phyloP scores from a whole-genome alignment of 2,797 vertebrate genomes.

The Coregonus ussuriensis region DNA sequence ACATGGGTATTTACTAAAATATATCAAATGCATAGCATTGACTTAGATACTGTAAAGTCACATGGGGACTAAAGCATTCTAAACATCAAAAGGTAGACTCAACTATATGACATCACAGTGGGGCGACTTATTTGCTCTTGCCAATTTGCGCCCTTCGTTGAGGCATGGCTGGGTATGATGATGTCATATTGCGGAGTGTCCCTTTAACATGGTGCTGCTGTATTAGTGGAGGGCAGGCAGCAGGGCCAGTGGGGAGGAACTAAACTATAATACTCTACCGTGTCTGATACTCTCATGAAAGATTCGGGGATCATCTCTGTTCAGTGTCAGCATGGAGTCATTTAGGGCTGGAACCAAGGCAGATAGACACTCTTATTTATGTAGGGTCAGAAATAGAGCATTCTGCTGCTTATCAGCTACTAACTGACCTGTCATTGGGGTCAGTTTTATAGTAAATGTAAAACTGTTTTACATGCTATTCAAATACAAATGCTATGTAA shows the following conservation, averaged over 20 bases:
- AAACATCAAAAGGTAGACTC: no score
- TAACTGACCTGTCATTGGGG: not conserved
- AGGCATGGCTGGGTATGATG: not conserved
- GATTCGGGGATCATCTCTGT: slow-evolving; percentile 79
- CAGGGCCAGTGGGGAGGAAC: not conserved
- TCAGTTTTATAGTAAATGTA: not conserved
- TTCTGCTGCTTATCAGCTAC: not conserved
- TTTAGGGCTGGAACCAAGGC: slow-evolving; percentile 79
- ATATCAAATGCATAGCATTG: not conserved
- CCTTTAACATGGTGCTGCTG: slow-evolving; percentile 12
- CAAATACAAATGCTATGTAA: not conserved
- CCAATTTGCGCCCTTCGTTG: no score
- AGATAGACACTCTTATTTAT: slow-evolving; percentile 67
- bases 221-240: not conserved
- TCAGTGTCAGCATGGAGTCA: slow-evolving; percentile 78
- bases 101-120: no score
- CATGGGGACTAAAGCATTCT: no score
- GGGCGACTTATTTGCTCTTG: no score
- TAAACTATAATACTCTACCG: slow-evolving; percentile 73
- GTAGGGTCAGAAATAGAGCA: not conserved
- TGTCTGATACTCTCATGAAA: slow-evolving; percentile 80
- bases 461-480: not conserved
- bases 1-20: not conserved
- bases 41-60: no score
- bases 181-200: not conserved